A percentile compares a stretch with the other conserved stretches of the same genome.
These are phyloP conservation scores for Branchinecta lynchi DNA, from an alignment of 1,140 invertebrate genomes.

Conservation along the genomic window DNA sequence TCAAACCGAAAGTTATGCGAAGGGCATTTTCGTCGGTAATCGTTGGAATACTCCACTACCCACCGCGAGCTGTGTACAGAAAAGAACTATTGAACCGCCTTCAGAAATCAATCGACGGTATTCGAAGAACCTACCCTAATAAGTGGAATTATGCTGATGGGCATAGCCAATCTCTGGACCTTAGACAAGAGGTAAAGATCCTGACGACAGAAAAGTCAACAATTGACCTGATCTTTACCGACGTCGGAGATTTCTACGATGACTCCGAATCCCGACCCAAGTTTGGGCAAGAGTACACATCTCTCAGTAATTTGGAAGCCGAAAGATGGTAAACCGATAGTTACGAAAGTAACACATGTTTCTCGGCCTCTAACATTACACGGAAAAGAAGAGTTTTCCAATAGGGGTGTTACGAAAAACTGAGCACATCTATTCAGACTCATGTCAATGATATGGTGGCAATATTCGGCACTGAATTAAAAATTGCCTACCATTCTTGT, in stretches of 20 bases:
- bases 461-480: not conserved
- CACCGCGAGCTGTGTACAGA: not conserved
- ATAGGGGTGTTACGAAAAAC: not conserved
- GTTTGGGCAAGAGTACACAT: conserved; percentile 4
- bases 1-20: not conserved
- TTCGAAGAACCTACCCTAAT: not conserved
- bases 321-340: not conserved
- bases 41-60: not conserved
- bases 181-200: not conserved
- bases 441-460: not conserved
- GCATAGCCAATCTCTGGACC: not conserved
- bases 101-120: not conserved
- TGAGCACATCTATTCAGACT: not conserved
- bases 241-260: not conserved
- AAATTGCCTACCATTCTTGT: not conserved
- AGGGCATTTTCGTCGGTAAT: not conserved
- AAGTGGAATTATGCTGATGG: not conserved
- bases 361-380: not conserved
- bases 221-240: not conserved
- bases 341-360: not conserved
- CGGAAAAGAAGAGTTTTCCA: conserved; percentile 5
- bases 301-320: not conserved
- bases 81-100: not conserved
- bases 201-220: not conserved
- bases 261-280: not conserved